A percentile compares a stretch with the other conserved stretches of the same genome.
Conservation (phyloP, 2,113 vertebrate species). For the Siphamia tubifer region DNA sequence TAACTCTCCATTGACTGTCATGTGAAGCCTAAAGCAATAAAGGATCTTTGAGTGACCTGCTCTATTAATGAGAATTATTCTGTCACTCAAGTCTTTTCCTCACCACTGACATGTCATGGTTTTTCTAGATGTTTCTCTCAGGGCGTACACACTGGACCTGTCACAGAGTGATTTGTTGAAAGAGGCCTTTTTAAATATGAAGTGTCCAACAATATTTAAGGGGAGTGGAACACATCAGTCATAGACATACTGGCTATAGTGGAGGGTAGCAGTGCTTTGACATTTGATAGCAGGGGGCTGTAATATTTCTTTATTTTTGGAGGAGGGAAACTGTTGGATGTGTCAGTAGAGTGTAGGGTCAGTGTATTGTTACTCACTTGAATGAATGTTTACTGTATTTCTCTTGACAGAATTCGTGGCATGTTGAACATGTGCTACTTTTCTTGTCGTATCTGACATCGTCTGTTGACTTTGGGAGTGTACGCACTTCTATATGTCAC, state of each 20-base stretch:
- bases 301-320: slow-evolving; percentile 6
- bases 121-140: slow-evolving; percentile 39
- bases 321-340: background rate
- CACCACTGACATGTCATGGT: slow-evolving; percentile 32
- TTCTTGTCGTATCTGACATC: background rate
- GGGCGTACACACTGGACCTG: slow-evolving; percentile 45
- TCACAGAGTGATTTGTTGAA: slow-evolving; percentile 59
- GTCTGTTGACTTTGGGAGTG: background rate
- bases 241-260: slow-evolving; percentile 37
- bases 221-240: slow-evolving; percentile 55
- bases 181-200: slow-evolving; percentile 52
- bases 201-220: slow-evolving; percentile 47
- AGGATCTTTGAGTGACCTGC: slow-evolving; percentile 33
- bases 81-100: slow-evolving; percentile 55
- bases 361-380: background rate
- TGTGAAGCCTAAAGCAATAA: slow-evolving; percentile 22
- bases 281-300: slow-evolving; percentile 39
- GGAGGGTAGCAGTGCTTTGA: slow-evolving; percentile 26
- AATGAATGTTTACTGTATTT: background rate
- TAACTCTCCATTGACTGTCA: slow-evolving; percentile 10
- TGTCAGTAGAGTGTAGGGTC: background rate
- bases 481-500: background rate
- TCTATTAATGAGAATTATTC: slow-evolving; percentile 64
- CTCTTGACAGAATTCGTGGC: background rate
- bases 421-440: background rate